Conservation (phyloP, 2,888 invertebrate genomes). For the Ectropis crepuscularia region DNA sequence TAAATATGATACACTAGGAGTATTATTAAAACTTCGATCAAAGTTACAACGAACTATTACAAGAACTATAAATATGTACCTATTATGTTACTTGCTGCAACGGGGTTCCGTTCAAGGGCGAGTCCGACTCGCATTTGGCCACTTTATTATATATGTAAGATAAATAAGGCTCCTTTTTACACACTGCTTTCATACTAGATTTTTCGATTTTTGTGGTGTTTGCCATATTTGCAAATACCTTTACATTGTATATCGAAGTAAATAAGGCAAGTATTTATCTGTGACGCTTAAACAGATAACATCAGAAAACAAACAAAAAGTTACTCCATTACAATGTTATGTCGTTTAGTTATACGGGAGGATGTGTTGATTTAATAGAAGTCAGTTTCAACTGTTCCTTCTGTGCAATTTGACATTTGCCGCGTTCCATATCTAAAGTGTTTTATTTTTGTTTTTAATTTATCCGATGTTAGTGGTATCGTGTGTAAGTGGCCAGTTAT, state of each 20-base stretch:
- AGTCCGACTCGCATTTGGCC: too few species aligned
- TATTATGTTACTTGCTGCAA: too few species aligned
- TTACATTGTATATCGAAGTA: background rate
- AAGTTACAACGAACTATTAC: too few species aligned
- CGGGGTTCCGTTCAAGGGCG: too few species aligned
- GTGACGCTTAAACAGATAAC: slow-evolving; percentile 2
- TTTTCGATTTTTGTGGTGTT: too few species aligned
- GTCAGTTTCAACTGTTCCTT: slow-evolving; percentile 49
- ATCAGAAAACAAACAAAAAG: slow-evolving; percentile 20
- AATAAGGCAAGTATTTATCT: background rate
- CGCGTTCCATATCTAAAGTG: slow-evolving; percentile 40
- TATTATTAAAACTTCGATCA: too few species aligned
- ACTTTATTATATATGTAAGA: too few species aligned
- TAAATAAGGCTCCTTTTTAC: too few species aligned
- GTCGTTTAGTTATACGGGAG: slow-evolving; percentile 41
- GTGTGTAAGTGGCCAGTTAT: slow-evolving; percentile 2
- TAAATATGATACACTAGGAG: too few species aligned
- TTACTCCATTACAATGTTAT: slow-evolving; percentile 58
- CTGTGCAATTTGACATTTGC: slow-evolving; percentile 49
- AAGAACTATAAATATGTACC: too few species aligned
- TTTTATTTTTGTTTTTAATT: background rate
- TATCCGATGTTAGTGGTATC: background rate
- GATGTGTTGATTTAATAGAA: slow-evolving; percentile 52
- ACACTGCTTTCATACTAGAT: too few species aligned
- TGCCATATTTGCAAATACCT: background rate